Evolutionary conservation across 2,113 vertebrate species (phyloP), one percentile per base, ranked within the genome.

Genomic region (Murina feae): DNA sequence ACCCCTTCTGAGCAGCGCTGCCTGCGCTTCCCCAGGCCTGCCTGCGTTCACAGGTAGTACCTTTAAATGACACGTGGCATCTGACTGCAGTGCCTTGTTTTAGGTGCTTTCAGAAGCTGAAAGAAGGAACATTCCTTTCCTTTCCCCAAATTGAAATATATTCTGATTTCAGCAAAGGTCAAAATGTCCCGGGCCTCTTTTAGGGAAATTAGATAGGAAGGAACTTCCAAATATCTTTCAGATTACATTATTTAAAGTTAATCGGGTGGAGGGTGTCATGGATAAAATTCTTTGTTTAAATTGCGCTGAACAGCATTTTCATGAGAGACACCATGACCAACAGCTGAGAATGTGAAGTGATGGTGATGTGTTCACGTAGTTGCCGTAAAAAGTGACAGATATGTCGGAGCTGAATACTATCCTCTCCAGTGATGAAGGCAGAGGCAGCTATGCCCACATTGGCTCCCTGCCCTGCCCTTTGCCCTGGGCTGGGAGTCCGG

Each of bases 1-100:
- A 42, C 11, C 13, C 14, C 9, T 37, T 60, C 39, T 53, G 1
- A 65, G 21, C 17, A 44, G 14, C 35, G 2, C 68, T 44, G n/a
- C 37, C 83, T 65, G 13, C 16, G 10, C 35, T 69, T 92, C 63
- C 47, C 32, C 86, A 25, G 21, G 44, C 51, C 75, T 90, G 14
- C 6, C 20, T 95, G 9, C 89, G 58, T 87, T 94, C 96, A 92
- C 49, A 75, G n/a, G 17, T 14, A 55, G 66, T 89, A 30, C 95
- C 28, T 91, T 96, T 47, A 95, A 71, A 96, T 93, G 88, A 55
- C 76, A 86, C 39, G 80, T 92, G 23, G 69, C 39, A 90, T 83
- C 87, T 94, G 30, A 95, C 25, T 93, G 35, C 68, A 93, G 90
- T 90, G 90, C 93, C 60, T 94, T 87, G 37, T 90, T 94, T 93